Conservation (phyloP, 2,113 vertebrate species). For the Pomatostomus ruficeps region DNA sequence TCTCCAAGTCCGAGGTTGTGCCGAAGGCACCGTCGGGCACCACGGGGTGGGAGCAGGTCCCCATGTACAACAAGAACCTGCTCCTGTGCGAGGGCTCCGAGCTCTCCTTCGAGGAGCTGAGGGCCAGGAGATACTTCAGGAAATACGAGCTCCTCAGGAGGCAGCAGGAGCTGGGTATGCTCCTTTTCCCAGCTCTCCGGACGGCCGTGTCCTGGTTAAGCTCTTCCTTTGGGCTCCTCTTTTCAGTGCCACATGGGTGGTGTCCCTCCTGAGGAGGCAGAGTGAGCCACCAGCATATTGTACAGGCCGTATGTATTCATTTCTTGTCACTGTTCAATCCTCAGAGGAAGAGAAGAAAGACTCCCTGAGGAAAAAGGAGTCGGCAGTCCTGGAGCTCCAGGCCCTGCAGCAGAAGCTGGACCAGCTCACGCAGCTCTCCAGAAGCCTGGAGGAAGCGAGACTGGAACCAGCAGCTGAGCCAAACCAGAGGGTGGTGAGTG, state of each 20-base stretch:
- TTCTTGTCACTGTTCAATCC: neutral
- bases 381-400: conserved; percentile 67
- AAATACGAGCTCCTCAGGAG: neutral
- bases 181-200: neutral
- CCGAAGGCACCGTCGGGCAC: neutral
- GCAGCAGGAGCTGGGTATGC: conserved; percentile 31
- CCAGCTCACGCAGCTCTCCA: conserved; percentile 68
- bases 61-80: conserved; percentile 27
- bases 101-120: conserved; percentile 48
- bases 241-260: too few species aligned
- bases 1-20: conserved; percentile 43
- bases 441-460: conserved; percentile 22
- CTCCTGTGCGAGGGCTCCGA: conserved; percentile 3
- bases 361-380: conserved; percentile 69
- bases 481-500: neutral
- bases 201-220: neutral
- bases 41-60: neutral
- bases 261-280: neutral
- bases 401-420: conserved; percentile 73
- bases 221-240: neutral
- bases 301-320: neutral
- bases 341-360: conserved; percentile 68
- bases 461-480: neutral
- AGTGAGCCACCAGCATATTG: neutral
- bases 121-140: conserved; percentile 33